Conservation (phyloP, 2,888 invertebrate genomes). For the Aricia artaxerxes region DNA sequence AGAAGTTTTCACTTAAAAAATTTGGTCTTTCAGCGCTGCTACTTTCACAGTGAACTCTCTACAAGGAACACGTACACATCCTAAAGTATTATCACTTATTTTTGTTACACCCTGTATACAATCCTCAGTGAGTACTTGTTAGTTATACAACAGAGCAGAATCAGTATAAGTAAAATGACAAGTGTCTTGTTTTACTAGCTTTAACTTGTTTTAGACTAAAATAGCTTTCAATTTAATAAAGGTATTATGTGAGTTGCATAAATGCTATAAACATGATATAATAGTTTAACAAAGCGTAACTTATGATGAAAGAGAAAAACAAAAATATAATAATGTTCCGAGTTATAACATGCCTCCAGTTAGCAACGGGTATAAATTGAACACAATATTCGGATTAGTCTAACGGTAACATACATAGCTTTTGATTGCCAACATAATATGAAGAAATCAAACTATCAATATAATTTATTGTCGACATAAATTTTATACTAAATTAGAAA, state of each 20-base stretch:
- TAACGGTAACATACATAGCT: conserved; percentile 19
- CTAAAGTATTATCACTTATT: no score
- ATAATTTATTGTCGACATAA: background rate
- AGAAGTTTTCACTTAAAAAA: no score
- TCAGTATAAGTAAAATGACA: no score
- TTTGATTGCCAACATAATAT: conserved; percentile 14
- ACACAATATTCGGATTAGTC: conserved; percentile 9
- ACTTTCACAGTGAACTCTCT: no score
- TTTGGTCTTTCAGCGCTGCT: no score
- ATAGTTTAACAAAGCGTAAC: background rate
- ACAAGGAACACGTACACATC: no score
- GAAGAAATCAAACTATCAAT: conserved; percentile 3
- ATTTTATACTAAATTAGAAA: conserved; percentile 4
- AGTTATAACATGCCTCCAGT: background rate
- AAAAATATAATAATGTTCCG: background rate
- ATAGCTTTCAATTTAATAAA: background rate
- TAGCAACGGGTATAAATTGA: conserved; percentile 22
- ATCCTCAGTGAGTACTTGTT: no score
- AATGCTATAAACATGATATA: background rate
- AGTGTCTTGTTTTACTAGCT: no score
- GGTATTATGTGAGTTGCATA: background rate
- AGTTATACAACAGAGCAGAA: no score
- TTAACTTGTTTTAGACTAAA: background rate
- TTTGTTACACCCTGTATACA: no score
- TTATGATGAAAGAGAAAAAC: background rate